These are phyloP conservation scores for Cyclophora albipunctata DNA, from an alignment of 2,888 invertebrate species.

Conservation along the genomic window DNA sequence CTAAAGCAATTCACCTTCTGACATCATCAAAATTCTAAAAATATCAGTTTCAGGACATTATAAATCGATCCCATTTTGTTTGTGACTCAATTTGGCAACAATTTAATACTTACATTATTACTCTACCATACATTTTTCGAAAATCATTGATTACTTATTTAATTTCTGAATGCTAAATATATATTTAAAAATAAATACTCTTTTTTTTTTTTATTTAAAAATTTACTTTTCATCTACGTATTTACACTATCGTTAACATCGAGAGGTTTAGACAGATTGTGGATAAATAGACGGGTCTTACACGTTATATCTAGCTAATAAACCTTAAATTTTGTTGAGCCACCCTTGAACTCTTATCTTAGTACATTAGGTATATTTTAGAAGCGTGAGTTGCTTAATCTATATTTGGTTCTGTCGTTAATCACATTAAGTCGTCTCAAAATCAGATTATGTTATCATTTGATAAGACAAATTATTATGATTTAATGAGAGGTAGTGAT, in stretches of 20 bases:
- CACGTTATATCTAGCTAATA: background rate
- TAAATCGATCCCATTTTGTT: constrained; percentile 14
- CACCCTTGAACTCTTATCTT: constrained; percentile 6
- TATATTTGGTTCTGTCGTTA: too few relatives aligned
- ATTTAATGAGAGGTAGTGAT: too few relatives aligned
- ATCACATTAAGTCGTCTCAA: too few relatives aligned
- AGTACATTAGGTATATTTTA: constrained; percentile 3
- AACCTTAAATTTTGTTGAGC: constrained; percentile 1
- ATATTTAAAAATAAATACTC: constrained; percentile 26
- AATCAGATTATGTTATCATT: too few relatives aligned
- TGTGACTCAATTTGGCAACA: constrained; percentile 41
- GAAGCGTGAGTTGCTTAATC: constrained; percentile 1
- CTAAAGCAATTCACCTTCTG: background rate
- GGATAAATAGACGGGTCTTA: constrained; percentile 5
- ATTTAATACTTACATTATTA: constrained; percentile 28
- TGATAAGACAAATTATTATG: too few relatives aligned
- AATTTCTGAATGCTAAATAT: constrained; percentile 9
- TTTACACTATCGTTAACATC: constrained; percentile 3
- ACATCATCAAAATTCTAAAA: background rate
- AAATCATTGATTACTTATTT: constrained; percentile 21
- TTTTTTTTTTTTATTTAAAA: constrained; percentile 19
- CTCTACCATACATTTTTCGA: constrained; percentile 30
- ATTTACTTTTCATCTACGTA: constrained; percentile 23
- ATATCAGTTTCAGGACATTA: background rate
- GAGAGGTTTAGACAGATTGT: constrained; percentile 11